Conservation (phyloP, 2,113 vertebrate genomes). For the Amblyornis subalaris region DNA sequence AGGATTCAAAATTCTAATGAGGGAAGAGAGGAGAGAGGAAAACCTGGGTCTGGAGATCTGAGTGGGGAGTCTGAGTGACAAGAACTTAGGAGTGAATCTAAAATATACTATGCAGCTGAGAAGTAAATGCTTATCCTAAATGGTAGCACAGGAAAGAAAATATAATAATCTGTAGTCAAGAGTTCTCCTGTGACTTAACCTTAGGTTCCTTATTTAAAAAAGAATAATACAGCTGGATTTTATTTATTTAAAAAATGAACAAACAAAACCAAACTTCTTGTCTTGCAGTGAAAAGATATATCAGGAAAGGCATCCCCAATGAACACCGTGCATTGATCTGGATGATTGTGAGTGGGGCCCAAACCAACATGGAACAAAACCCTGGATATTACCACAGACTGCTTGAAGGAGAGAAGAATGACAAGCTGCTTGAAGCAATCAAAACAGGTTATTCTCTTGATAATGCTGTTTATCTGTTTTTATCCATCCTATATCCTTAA, state of each 20-base stretch:
- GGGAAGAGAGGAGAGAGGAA: neutral
- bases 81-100: neutral
- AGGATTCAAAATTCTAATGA: neutral
- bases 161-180: neutral
- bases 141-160: neutral
- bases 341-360: conserved; percentile 91
- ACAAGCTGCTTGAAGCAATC: conserved; percentile 84
- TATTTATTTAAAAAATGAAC: neutral
- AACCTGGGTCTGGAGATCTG: neutral
- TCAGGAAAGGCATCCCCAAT: conserved; percentile 90
- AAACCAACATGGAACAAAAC: conserved; percentile 83
- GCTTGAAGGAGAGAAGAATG: conserved; percentile 76
- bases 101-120: neutral
- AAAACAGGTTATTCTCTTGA: conserved; percentile 77
- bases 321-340: conserved; percentile 87
- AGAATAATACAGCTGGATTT: neutral
- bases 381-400: conserved; percentile 86
- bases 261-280: neutral
- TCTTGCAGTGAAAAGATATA: conserved; percentile 89
- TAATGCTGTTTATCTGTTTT: neutral
- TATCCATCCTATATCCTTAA: neutral
- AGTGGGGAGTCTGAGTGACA: neutral
- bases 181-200: neutral
- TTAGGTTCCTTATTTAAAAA: neutral
- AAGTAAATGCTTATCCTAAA: neutral